phyloP scores from a whole-genome alignment of 2,113 vertebrate genomes.

The Ptyas mucosa region DNA sequence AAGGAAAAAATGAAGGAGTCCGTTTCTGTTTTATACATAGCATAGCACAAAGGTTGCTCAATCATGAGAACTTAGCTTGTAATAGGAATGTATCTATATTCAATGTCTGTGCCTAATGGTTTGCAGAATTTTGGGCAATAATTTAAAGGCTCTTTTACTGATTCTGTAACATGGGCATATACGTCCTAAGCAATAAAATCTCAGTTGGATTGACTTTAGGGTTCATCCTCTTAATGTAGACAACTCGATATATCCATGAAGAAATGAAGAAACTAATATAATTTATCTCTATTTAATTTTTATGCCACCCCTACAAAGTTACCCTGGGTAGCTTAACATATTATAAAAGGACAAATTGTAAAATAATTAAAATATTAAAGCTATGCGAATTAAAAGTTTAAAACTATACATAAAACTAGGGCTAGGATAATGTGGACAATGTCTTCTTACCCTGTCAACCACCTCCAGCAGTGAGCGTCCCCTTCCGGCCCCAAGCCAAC shows the following conservation, averaged over 20 bases:
- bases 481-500: too few relatives aligned
- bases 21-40: background rate
- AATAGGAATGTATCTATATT: background rate
- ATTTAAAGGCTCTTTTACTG: background rate
- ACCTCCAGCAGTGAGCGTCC: too few relatives aligned
- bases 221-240: background rate
- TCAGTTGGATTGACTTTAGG: too few relatives aligned
- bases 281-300: slow-evolving; percentile 7
- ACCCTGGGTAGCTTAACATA: background rate
- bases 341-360: background rate
- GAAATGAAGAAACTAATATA: slow-evolving; percentile 12
- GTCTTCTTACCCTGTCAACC: too few relatives aligned
- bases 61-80: background rate
- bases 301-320: background rate
- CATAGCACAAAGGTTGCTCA: background rate
- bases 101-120: background rate
- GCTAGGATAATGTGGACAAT: too few relatives aligned
- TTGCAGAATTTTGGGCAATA: background rate
- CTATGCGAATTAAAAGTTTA: background rate
- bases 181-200: background rate
- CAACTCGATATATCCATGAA: background rate
- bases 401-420: background rate
- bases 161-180: background rate
- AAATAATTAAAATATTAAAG: background rate
- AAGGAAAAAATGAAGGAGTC: background rate